Base-by-base conservation (phyloP, 2,113 vertebrate species). In the Pholis gunnellus region DNA sequence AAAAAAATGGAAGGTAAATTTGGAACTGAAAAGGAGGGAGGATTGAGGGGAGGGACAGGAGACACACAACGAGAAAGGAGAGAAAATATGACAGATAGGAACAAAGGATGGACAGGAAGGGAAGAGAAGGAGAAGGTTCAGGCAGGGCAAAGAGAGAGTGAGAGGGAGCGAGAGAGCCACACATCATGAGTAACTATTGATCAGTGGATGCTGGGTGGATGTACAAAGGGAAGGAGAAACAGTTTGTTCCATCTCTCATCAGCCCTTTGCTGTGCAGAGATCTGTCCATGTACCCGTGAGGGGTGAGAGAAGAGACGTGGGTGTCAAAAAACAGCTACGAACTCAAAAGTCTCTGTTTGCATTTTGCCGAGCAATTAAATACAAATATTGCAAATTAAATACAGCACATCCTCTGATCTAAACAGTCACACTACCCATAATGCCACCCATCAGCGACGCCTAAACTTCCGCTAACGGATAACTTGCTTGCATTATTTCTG, bases 121-220 rank as follows among this genome's bases (percentile, higher is more conserved):
- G 42, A 42, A 31, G 54, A 27, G 46, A 29, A 75, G 50, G 29
- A 42, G 27, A 36, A 22, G 25, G 72, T 59, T 75, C 46, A 85
- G 73, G 6, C n/a, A 27, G 44, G 54, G 27, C 6, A 68, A 46
- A 27, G 56, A 63, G 70, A 54, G 14, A 64, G 50, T 63, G 44
- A 65, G 71, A 54, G 11, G 61, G 6, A 13, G 76, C 52, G 73
- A 79, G 68, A 71, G 78, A 80, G 50, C 11, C 69, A 77, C 72
- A 73, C 59, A 72, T 73, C 40, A 74, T 29, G 70, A 88, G 68
- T 18, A 50, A 22, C 40, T 78, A 77, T 89, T 86, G 86, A 90
- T 91, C 64, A 86, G 75, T 50, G 40, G 77, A 64, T 60, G 74
- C 34, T 81, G 40, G 27, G 63, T 67, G 66, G 42, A 66, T 60